These are phyloP conservation scores for Phrynosoma platyrhinos DNA, from an alignment of 2,113 vertebrate species.

Conservation along the genomic window DNA sequence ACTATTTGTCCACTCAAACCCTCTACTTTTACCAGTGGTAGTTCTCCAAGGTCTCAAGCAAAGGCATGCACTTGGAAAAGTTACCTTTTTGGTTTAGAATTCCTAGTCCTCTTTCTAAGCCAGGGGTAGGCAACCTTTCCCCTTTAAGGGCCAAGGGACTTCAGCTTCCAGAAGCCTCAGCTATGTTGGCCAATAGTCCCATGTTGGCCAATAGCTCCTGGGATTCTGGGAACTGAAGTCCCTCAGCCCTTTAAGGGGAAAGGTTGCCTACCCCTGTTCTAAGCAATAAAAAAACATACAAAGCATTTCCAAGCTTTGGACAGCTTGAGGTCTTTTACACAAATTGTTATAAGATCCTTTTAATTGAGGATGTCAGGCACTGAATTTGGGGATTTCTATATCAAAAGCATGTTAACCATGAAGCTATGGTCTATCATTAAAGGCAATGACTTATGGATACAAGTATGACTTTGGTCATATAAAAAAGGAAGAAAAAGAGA, in stretches of 20 bases:
- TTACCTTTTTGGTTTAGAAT: neutral
- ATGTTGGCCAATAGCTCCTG: no score
- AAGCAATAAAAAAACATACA: no score
- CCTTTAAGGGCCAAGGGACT: no score
- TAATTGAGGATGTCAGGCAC: neutral
- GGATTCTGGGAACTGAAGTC: no score
- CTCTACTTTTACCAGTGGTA: neutral
- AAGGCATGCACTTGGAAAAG: neutral
- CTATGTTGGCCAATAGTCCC: no score
- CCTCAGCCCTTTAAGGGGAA: no score
- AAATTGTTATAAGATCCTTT: neutral
- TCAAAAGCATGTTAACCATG: neutral
- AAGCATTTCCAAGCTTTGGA: no score
- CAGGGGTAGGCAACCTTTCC: no score
- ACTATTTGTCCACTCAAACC: neutral
- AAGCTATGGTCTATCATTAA: neutral
- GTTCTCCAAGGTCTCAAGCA: neutral
- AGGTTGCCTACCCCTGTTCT: no score
- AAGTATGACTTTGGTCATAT: neutral
- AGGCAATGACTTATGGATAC: neutral
- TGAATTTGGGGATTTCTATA: neutral
- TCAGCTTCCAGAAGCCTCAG: no score
- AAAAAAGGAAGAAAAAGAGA: neutral
- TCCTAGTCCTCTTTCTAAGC: neutral
- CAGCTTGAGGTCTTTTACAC: neutral